These are phyloP conservation scores for Macrosiphum euphorbiae DNA, from an alignment of 2,888 invertebrate genomes.

Conservation along the genomic window DNA sequence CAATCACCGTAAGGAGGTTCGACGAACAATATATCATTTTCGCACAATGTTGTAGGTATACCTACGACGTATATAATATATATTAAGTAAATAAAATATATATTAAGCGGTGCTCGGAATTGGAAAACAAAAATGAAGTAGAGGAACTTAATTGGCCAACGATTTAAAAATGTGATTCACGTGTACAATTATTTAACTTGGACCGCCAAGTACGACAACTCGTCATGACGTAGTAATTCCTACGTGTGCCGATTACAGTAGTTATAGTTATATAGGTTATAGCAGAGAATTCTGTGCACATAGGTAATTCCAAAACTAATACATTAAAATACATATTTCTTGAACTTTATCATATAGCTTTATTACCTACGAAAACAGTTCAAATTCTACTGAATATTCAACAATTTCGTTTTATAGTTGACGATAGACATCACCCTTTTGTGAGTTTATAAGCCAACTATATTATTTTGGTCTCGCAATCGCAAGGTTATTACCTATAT, in stretches of 20 bases:
- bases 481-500: background rate
- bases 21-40: background rate
- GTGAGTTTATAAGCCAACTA: background rate
- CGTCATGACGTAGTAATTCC: no score
- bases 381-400: no score
- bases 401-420: background rate
- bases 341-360: background rate
- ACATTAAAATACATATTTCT: background rate
- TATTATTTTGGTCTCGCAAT: background rate
- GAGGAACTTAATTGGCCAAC: background rate
- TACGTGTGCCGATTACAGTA: no score
- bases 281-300: no score
- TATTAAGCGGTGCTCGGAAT: background rate
- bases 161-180: background rate
- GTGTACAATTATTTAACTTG: background rate
- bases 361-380: no score
- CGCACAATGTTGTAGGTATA: background rate
- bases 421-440: background rate
- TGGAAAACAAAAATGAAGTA: background rate
- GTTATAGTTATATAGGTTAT: no score
- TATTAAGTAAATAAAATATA: no score
- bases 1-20: background rate
- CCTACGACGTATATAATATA: background rate
- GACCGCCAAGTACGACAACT: background rate
- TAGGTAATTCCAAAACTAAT: background rate